Evolutionary conservation across 2,113 vertebrate species (phyloP), one percentile per base, ranked within the genome.

Genomic region (Artemisiospiza belli): DNA sequence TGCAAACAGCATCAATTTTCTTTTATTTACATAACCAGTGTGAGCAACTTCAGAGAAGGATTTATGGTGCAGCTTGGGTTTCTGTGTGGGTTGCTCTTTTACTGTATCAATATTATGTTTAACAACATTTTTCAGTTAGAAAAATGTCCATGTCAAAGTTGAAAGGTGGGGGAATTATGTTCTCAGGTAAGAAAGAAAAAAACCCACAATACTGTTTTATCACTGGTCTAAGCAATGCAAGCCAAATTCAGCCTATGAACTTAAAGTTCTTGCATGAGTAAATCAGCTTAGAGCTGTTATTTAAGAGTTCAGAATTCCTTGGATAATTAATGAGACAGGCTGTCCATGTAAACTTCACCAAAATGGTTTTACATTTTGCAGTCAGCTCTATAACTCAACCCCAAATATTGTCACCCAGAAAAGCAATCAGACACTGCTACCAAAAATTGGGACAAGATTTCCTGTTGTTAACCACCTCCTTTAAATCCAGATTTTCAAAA

Each of bases 1-100:
- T 89, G 72, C 70, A 92, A 96, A 95, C 44, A 77, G 46, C 61
- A 90, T 87, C 73, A 82, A 54, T 92, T 95, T 92, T 81, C 61
- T 81, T 85, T 64, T 94, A 95, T 97, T 96, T 95, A 96, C 95
- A 92, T 93, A 96, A 93, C 91, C 90, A 86, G 79, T 57, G 76
- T 58, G 57, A 95, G 68, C 61, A 92, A 25, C 68, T 83, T 91
- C 83, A 95, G 76, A 83, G 68, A 58, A 83, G 57, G 69, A 94
- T 96, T 95, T 95, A 93, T 39, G 70, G 59, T 78, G 11, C 79
- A 87, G 74, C 76, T 90, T 94, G 68, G 59, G 79, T 90, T 96
- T 94, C 83, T 83, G 55, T 66, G 59, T 61, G 90, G 44, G 81
- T 89, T 92, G 58, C 46, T 80, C 73, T 89, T 90, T 87, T 85